Base-by-base conservation (phyloP, 1,140 invertebrate genomes). In the Aphaenogaster floridana region DNA sequence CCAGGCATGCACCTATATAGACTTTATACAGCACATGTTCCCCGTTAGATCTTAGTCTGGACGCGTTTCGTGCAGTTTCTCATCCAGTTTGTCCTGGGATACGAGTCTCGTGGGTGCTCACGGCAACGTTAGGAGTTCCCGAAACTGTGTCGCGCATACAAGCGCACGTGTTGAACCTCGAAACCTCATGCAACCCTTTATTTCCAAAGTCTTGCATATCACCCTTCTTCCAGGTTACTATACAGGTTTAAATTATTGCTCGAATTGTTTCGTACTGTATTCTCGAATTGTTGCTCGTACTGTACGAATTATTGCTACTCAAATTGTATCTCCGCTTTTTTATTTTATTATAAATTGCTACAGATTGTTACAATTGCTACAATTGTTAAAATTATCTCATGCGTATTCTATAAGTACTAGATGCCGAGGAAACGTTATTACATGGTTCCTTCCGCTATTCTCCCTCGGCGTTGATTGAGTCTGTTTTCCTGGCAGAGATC, bases 41-140 rank as follows among this genome's bases (percentile, higher is more conserved):
- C 64, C 76, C 42, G 76, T 86, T 86, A 79, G 64, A 86, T 86
- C 77, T 81, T 80, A 86, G 85, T 86, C 85, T 66, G 63, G 64
- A 69, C 77, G 85, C 64, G 77, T 86, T 68, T 86, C 85, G 76
- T 79, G 76, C 68, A 86, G 84, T 86, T 88, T 72, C 85, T 89
- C 85, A 89, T 87, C 78, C 85, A 81, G 86, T 87, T 89, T 72
- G 85, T 77, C 69, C 72, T 52, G 71, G 85, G 80, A 89, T 87
- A 89, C 88, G 72, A 81, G 78, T 89, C 86, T 87, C 88, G 50
- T 72, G 87, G 48, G 84, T 86, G 45, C 57, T 71, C 54, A 88
- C 48, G 74, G 84, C 48, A 74, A 76, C 74, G 36, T 54, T 21
- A 28, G 42, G 86, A 89, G 76, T 86, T 71, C 50, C 74, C 68